These are phyloP conservation scores for Amblyopsis rosae DNA, from an alignment of 2,113 vertebrate genomes.

Conservation along the genomic window DNA sequence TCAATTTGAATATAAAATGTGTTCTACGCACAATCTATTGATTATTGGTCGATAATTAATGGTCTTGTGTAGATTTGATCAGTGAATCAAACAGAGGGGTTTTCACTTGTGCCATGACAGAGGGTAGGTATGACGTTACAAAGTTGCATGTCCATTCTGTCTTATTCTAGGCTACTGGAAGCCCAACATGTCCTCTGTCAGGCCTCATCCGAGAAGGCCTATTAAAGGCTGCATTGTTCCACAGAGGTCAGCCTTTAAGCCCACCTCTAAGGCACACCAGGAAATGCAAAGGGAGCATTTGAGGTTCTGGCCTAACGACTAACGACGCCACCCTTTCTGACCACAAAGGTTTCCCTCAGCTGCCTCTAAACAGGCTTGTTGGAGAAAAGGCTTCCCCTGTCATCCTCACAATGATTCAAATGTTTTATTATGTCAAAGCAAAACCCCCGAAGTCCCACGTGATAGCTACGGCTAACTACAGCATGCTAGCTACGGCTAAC, in stretches of 20 bases:
- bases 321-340: slow-evolving; percentile 19
- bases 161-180: slow-evolving; percentile 23
- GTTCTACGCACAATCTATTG: no score
- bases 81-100: no score
- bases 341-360: not conserved
- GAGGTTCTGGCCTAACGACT: slow-evolving; percentile 43
- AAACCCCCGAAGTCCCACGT: no score
- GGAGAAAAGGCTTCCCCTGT: no score
- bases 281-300: slow-evolving; percentile 74
- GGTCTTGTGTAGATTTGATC: no score
- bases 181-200: slow-evolving; percentile 43
- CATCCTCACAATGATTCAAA: no score
- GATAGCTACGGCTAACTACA: no score
- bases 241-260: slow-evolving; percentile 87
- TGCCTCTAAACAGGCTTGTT: no score
- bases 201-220: slow-evolving; percentile 75
- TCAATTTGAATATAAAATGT: no score
- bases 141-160: slow-evolving; percentile 84
- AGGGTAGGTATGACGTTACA: slow-evolving; percentile 71
- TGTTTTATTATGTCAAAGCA: no score
- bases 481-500: no score
- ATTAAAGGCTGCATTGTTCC: slow-evolving; percentile 92
- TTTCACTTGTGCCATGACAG: slow-evolving; percentile 4
- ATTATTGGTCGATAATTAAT: no score
- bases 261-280: slow-evolving; percentile 80